phyloP scores from a whole-genome alignment of 1,140 invertebrate genomes.

The Holcopasites calliopsidis region DNA sequence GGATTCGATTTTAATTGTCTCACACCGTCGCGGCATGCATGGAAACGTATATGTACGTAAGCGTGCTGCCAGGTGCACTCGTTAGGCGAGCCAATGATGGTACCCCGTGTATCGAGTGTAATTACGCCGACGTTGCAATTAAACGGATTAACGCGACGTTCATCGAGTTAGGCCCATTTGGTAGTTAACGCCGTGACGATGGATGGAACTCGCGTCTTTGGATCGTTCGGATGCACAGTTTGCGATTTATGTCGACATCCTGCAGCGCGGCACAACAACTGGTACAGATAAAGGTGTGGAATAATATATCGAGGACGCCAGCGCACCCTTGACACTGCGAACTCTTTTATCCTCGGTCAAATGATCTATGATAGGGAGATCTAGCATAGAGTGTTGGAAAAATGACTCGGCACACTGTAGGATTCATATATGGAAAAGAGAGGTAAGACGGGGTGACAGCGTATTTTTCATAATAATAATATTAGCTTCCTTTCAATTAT shows the following conservation, averaged over 20 bases:
- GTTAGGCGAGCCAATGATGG: constrained; percentile 1
- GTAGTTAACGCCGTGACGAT: not conserved
- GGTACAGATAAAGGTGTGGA: not conserved
- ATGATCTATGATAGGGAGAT: not conserved
- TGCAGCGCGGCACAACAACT: not conserved
- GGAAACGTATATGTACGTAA: not conserved
- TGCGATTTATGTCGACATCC: not conserved
- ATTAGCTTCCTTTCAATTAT: too few species aligned
- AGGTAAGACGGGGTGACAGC: too few species aligned
- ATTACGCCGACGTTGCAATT: constrained; percentile 16
- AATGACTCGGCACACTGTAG: too few species aligned
- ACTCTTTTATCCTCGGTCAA: constrained; percentile 19
- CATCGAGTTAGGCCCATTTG: constrained; percentile 4
- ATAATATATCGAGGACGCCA: not conserved
- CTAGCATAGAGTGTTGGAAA: too few species aligned
- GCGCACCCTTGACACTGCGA: not conserved
- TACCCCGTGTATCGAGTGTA: constrained; percentile 7
- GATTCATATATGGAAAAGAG: too few species aligned
- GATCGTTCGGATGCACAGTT: not conserved
- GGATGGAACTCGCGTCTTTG: not conserved
- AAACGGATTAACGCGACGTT: constrained; percentile 8
- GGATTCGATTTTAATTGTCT: constrained; percentile 30
- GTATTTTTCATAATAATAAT: too few species aligned
- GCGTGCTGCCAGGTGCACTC: not conserved
- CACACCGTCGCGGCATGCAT: not conserved